Evolutionary conservation across 1,140 invertebrate species (phyloP), one percentile per base, ranked within the genome.

Genomic region (Hyles euphorbiae): DNA sequence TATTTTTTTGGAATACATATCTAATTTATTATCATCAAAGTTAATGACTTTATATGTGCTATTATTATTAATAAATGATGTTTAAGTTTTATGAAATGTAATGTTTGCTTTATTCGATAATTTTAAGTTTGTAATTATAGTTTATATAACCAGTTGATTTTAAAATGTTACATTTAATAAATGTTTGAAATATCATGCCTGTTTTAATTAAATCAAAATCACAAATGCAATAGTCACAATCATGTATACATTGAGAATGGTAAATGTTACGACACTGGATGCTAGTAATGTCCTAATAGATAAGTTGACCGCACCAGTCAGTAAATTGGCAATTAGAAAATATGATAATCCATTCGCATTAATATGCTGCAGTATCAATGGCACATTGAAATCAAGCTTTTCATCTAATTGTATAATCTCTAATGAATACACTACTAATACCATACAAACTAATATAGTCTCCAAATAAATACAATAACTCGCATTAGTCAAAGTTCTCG

Each of bases 251-350:
- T 90, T 83, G 50, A 94, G 70, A 65, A 94, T 91, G 8, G 89
- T 40, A 60, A 94, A 67, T 74, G 92, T 91, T 45, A 62, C 44
- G 5, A 68, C 43, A 9, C 77, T 62, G 32, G 85, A 72, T 3
- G 92, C 72, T 48, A 91, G 84, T 52, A 93, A 74, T 46, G 95
- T 95, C 62, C 91, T 83, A 9, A 95, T 81, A 33, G 80, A 81
- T 68, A 95, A 83, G 89, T 98, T 97, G 9, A 97, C 88, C 33
- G 93, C 56, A 45, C 96, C 96, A 32, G 96, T 97, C 7, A 94
- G 74, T 12, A 97, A 44, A 90, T 97, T 98, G 3, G 92, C 91
- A 1, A 94, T 45, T 45, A 97, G 80, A 81, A 98, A 98, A 77
- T 94, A 96, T 11, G 91, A 63, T 34, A 98, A 82, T 8, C 94